Base-by-base conservation (phyloP, 2,797 vertebrate species). In the Lacerta agilis region DNA sequence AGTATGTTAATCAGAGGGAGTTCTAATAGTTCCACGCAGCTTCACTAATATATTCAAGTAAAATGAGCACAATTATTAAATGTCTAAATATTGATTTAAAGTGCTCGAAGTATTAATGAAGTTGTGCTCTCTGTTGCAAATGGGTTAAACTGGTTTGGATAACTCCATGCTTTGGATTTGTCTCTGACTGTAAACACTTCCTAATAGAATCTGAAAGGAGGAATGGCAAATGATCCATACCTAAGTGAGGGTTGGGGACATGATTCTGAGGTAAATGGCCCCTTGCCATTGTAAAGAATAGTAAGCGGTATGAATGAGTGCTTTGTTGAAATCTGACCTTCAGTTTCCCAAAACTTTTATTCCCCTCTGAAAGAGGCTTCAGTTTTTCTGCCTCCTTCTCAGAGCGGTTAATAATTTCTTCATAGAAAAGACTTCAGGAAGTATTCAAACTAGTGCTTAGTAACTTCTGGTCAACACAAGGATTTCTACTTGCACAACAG, bases 31-130 rank as follows among this genome's bases (percentile, higher is more conserved):
- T 95, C 93, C 95, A 95, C 92, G 92, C 95, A 93, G 90, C 73
- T 95, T 95, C 95, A 90, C 86, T 95, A 96, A 97, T 96, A 89
- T 93, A 96, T 96, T 96, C 93, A 95, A 93, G 93, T 94, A 95
- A 96, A 96, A 96, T 93, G 92, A 96, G 94, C 87, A 96, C 95
- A 97, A 96, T 96, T 94, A 97, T 96, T 95, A 96, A 96, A 96
- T 94, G 92, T 95, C 95, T 96, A 97, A 96, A 97, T 97, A 97
- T 96, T 97, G 92, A 96, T 97, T 96, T 96, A 93, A 97, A 95
- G 83, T 94, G 79, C 89, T 96, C 90, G 87, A 94, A 92, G 91
- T 97, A 94, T 94, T 97, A 97, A 96, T 94, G 92, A 95, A 95
- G 94, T 93, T 97, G 96, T 95, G 81, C 88, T 95, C 36, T 91